Conservation (phyloP, 2,113 vertebrate genomes). For the Falcunculus frontatus region DNA sequence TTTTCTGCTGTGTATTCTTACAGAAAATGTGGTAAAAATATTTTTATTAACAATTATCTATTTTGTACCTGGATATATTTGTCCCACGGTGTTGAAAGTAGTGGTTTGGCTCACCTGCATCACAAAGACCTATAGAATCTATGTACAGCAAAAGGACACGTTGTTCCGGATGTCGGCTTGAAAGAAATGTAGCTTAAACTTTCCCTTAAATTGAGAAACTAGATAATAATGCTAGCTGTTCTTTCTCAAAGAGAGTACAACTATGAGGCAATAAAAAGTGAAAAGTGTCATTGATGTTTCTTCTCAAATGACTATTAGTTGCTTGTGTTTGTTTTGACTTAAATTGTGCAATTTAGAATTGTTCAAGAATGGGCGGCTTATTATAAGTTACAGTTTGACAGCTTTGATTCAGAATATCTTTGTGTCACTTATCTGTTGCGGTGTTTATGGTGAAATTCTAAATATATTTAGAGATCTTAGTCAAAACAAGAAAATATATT, state of each 20-base stretch:
- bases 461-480: background rate
- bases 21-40: background rate
- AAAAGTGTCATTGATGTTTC: background rate
- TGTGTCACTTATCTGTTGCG: background rate
- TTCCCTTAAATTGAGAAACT: background rate
- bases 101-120: background rate
- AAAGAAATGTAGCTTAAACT: background rate
- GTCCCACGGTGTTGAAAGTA: background rate
- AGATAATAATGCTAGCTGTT: background rate
- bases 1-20: background rate
- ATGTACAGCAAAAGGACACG: background rate
- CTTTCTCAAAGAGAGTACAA: background rate
- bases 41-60: background rate
- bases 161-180: background rate
- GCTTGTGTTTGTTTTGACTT: conserved; percentile 2
- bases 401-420: background rate
- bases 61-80: background rate
- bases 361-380: background rate
- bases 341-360: background rate
- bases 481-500: background rate
- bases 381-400: background rate
- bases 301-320: background rate
- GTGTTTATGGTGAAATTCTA: background rate
- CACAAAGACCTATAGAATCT: background rate
- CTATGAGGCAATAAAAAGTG: background rate